Conservation (phyloP, 2,113 vertebrate genomes). For the Psettodes erumei region DNA sequence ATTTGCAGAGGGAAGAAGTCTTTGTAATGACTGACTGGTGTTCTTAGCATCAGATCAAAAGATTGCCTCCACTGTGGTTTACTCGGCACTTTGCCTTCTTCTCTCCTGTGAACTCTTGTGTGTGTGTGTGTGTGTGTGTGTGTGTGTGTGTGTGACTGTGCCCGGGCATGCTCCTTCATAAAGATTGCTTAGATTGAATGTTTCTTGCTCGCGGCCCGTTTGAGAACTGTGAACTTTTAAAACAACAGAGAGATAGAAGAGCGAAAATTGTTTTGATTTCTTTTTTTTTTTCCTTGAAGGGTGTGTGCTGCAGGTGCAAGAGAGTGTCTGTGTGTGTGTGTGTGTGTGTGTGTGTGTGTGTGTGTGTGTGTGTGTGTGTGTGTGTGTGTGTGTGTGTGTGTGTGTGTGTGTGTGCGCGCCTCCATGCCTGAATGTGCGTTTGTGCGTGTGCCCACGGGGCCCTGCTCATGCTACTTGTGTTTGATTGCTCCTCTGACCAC, state of each 20-base stretch:
- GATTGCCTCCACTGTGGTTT: slow-evolving; percentile 51
- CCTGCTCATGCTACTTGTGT: slow-evolving; percentile 59
- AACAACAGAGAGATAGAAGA: neutral
- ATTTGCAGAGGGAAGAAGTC: slow-evolving; percentile 17
- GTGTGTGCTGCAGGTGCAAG: neutral
- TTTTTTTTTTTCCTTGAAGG: neutral
- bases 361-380: neutral
- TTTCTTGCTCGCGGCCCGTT: neutral
- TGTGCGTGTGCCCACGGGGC: slow-evolving; percentile 42
- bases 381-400: neutral
- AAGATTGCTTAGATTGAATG: slow-evolving; percentile 2
- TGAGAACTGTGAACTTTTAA: slow-evolving; percentile 4
- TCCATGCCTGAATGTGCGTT: neutral
- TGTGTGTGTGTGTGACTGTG: slow-evolving; percentile 18
- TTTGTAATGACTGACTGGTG: slow-evolving; percentile 48
- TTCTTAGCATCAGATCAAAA: slow-evolving; percentile 56
- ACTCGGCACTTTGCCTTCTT: slow-evolving; percentile 40
- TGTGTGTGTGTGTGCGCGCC: neutral
- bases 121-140: slow-evolving; percentile 10
- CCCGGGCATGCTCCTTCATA: slow-evolving; percentile 24
- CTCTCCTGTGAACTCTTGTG: slow-evolving; percentile 22
- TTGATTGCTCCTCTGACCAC: slow-evolving; percentile 86
- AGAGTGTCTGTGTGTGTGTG: neutral
- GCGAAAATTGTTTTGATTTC: slow-evolving; percentile 1
- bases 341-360: neutral